phyloP scores from a whole-genome alignment of 2,888 invertebrate species.

The Cynaeus angustus region DNA sequence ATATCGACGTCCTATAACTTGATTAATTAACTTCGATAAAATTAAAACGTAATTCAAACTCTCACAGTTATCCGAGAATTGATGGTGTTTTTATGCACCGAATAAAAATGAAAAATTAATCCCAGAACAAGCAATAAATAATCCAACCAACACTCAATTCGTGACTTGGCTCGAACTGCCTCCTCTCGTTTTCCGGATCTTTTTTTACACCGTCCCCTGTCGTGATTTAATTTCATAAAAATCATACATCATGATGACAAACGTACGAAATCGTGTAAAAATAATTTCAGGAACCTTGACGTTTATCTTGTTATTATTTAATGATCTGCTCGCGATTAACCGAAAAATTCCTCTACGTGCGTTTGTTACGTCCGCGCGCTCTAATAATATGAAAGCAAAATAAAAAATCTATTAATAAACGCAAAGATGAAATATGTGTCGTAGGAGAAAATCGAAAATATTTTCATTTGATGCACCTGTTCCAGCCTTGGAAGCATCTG shows the following conservation, averaged over 20 bases:
- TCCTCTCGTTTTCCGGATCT: conserved; percentile 10
- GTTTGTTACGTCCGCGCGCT: conserved; percentile 13
- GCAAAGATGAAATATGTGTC: conserved; percentile 35
- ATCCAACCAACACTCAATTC: too few relatives aligned
- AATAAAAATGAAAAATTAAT: conserved; percentile 36
- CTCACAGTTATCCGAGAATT: conserved; percentile 26
- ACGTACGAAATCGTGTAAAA: conserved; percentile 11
- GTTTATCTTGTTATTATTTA: neutral
- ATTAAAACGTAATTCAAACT: conserved; percentile 5
- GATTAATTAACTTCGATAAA: conserved; percentile 7
- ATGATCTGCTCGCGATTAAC: conserved; percentile 11
- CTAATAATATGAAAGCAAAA: conserved; percentile 14
- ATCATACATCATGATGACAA: conserved; percentile 15
- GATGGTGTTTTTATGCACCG: conserved; percentile 8
- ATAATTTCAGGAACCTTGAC: neutral
- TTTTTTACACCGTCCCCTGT: conserved; percentile 6
- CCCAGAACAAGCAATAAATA: conserved; percentile 40
- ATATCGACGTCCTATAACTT: neutral
- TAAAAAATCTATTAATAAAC: conserved; percentile 35
- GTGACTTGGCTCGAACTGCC: conserved; percentile 20
- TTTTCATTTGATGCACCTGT: conserved; percentile 40
- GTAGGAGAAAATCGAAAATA: conserved; percentile 35
- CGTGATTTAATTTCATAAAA: conserved; percentile 9
- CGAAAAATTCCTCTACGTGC: conserved; percentile 21
- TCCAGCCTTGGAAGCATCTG: conserved; percentile 28